Percentiles rank a stretch among this genome's conserved stretches.
phyloP scores from a whole-genome alignment of 2,113 vertebrate genomes.

The Eublepharis macularius region DNA sequence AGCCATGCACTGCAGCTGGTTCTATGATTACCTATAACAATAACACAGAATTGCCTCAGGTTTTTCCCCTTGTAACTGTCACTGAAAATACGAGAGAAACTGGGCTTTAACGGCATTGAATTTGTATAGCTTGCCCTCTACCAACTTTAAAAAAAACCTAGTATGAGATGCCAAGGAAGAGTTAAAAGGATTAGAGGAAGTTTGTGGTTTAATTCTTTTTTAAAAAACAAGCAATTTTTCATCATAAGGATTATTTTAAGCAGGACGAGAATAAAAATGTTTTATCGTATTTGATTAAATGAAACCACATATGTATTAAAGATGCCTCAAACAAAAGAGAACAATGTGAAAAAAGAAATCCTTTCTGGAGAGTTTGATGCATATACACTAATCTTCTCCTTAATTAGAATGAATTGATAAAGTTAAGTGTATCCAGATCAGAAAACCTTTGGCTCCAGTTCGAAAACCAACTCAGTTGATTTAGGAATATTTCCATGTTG shows the following conservation, averaged over 20 bases:
- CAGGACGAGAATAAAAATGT: neutral
- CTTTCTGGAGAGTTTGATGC: neutral
- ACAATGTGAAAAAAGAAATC: neutral
- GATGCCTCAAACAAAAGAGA: neutral
- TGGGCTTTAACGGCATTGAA: neutral
- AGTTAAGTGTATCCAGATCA: neutral
- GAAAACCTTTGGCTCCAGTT: neutral
- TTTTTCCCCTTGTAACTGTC: neutral
- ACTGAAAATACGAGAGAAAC: neutral
- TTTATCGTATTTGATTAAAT: conserved; percentile 11
- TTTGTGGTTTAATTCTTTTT: neutral
- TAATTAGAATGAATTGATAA: neutral
- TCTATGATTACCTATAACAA: neutral
- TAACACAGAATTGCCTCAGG: neutral
- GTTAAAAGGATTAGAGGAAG: conserved; percentile 6
- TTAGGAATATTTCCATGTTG: neutral
- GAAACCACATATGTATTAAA: neutral
- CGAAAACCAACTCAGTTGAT: neutral
- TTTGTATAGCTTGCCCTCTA: neutral
- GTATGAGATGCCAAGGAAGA: neutral
- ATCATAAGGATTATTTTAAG: conserved; percentile 20
- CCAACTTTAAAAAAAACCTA: neutral
- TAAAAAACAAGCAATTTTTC: conserved; percentile 19
- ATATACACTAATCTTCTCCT: neutral
- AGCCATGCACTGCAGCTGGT: neutral